A percentile compares a stretch with the other conserved stretches of the same genome.
These are phyloP conservation scores for Melospiza georgiana DNA, from an alignment of 2,113 vertebrate genomes.

Conservation along the genomic window DNA sequence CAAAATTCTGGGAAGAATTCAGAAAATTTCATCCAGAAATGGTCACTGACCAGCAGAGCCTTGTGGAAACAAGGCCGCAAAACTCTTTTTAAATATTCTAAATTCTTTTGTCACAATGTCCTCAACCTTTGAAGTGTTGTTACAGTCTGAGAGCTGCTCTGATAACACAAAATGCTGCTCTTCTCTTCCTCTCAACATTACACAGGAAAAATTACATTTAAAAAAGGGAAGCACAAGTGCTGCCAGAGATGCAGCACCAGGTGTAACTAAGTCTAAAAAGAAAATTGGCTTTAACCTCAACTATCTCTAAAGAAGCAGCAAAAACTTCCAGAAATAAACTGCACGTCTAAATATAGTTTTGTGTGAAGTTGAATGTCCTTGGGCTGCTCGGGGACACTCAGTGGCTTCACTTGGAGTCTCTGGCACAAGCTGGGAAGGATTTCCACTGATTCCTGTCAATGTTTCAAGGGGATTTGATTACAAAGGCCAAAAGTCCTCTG, in stretches of 20 bases:
- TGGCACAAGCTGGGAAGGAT: background rate
- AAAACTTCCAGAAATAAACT: background rate
- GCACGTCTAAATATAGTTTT: background rate
- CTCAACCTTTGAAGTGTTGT: background rate
- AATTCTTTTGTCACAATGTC: background rate
- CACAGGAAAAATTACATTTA: background rate
- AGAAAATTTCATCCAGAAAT: background rate
- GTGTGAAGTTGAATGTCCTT: background rate
- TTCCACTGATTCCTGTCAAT: rapidly evolving
- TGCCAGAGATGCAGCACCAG: background rate
- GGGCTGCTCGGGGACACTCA: background rate
- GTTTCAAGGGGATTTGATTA: too few species aligned
- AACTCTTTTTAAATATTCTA: background rate
- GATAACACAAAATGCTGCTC: background rate
- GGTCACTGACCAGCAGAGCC: background rate
- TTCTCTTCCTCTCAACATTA: background rate
- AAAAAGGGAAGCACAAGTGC: background rate
- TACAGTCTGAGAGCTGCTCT: background rate
- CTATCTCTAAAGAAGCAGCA: background rate
- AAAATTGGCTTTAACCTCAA: background rate
- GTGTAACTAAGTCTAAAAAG: background rate
- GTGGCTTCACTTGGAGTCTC: background rate
- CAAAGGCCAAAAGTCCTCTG: too few species aligned
- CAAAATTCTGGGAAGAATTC: background rate
- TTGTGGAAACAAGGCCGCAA: background rate